Base-by-base conservation (phyloP, 2,797 vertebrate genomes). In the Characodon lateralis region DNA sequence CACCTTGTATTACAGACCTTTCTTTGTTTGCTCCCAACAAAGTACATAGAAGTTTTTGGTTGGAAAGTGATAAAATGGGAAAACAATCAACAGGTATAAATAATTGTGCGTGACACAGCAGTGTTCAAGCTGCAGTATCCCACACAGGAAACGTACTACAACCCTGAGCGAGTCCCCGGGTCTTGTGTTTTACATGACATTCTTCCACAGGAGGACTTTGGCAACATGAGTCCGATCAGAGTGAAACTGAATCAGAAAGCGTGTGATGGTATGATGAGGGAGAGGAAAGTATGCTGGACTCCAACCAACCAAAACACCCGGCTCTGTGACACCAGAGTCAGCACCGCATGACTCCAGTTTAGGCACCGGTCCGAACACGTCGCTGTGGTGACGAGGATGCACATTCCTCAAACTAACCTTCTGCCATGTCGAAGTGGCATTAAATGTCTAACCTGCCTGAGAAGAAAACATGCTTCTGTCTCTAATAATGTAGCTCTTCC, bases 221-320 rank as follows among this genome's bases (percentile, higher is more conserved):
- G 48, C 50, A 71, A 22, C 70, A 18, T 2, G n/a, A 24, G 13
- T 72, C 51, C 14, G 22, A 39, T 41, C 72, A 10, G 12, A 73
- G 39, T 81, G 83, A 80, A 86, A 85, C 77, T 78, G 58, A 80
- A 86, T 78, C 80, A 76, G 79, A 63, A 63, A 63, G 61, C 81
- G 76, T 31, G 0, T 39, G 82, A 74, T 9, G 68, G 26, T 26
- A 53, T 85, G 74, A 74, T 77, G 48, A 63, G 78, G 51, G 69
- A 24, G 61, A 39, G 66, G 80, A 78, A 79, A 78, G 59, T 51
- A 87, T 86, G 82, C 53, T 86, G 86, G 82, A 83, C 78, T 79
- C 65, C 31, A 51, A 51, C 81, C 89, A 89, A 74, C 56, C 73
- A 58, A 83, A 88, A 76, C 76, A 81, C 58, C 41, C 71, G 72